phyloP scores from a whole-genome alignment of 2,797 vertebrate species.

The Chelon auratus region DNA sequence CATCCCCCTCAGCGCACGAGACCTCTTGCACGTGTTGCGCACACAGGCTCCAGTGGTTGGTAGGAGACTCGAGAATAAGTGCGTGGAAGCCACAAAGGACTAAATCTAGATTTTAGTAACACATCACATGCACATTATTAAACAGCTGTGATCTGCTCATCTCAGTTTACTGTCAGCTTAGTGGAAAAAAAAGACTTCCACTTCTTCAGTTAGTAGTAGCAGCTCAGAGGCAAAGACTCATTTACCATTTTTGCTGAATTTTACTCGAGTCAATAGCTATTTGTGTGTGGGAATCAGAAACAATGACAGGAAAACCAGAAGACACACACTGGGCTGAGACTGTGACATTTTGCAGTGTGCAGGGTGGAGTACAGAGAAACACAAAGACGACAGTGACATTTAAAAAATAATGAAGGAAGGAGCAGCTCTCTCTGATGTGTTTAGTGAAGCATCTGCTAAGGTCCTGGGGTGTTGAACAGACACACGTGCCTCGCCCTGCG shows the following conservation, averaged over 20 bases:
- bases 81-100: not conserved
- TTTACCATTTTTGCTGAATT: constrained; percentile 17
- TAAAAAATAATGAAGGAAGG: constrained; percentile 62
- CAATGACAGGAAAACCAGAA: not conserved
- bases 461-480: constrained; percentile 40
- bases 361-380: constrained; percentile 17
- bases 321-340: constrained; percentile 22
- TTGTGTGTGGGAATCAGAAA: constrained; percentile 14
- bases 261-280: not conserved
- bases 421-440: constrained; percentile 35
- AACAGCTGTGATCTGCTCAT: constrained; percentile 17
- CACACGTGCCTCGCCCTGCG: not conserved
- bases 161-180: constrained; percentile 8
- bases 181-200: not conserved
- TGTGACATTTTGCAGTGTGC: constrained; percentile 56
- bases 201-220: not conserved
- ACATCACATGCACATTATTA: constrained; percentile 5
- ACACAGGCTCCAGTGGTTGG: not conserved
- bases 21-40: not conserved
- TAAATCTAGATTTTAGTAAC: not conserved
- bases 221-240: not conserved
- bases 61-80: not conserved
- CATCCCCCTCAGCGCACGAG: constrained; percentile 22
- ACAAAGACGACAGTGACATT: constrained; percentile 67
- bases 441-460: constrained; percentile 61